Conservation (phyloP, 2,113 vertebrate species). For the Natator depressus region DNA sequence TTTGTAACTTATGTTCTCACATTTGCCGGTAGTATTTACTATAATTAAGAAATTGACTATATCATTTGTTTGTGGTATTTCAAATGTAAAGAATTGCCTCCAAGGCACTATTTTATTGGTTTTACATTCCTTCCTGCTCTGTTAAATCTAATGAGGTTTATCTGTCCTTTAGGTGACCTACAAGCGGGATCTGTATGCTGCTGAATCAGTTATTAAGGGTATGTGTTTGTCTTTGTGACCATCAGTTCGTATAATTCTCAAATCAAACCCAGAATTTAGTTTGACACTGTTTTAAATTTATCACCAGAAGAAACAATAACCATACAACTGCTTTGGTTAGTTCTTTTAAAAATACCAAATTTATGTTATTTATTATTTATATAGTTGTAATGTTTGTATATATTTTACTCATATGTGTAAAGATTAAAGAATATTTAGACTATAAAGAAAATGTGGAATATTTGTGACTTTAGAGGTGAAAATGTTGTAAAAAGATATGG, state of each 20-base stretch:
- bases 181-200: slow-evolving; percentile 92
- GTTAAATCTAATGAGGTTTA: slow-evolving; percentile 75
- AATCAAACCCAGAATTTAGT: slow-evolving; percentile 41
- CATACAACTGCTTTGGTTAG: slow-evolving; percentile 12
- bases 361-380: slow-evolving; percentile 40
- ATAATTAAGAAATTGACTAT: slow-evolving; percentile 65
- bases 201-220: slow-evolving; percentile 97
- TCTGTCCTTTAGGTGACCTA: slow-evolving; percentile 94
- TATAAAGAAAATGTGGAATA: background rate
- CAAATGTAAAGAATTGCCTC: slow-evolving; percentile 65
- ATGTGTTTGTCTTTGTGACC: slow-evolving; percentile 73
- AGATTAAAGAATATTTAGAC: background rate
- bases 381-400: background rate
- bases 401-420: background rate
- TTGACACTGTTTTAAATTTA: slow-evolving; percentile 46
- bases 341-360: slow-evolving; percentile 32
- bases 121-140: slow-evolving; percentile 75
- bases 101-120: slow-evolving; percentile 68
- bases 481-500: background rate
- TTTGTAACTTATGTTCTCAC: slow-evolving; percentile 19
- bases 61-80: slow-evolving; percentile 60
- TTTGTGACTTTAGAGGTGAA: background rate
- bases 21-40: slow-evolving; percentile 41
- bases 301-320: slow-evolving; percentile 23
- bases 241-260: slow-evolving; percentile 55